Percentiles rank a stretch among this genome's conserved stretches.
Conservation (phyloP, 2,888 invertebrate genomes). For the Dysmachus trigonus region DNA sequence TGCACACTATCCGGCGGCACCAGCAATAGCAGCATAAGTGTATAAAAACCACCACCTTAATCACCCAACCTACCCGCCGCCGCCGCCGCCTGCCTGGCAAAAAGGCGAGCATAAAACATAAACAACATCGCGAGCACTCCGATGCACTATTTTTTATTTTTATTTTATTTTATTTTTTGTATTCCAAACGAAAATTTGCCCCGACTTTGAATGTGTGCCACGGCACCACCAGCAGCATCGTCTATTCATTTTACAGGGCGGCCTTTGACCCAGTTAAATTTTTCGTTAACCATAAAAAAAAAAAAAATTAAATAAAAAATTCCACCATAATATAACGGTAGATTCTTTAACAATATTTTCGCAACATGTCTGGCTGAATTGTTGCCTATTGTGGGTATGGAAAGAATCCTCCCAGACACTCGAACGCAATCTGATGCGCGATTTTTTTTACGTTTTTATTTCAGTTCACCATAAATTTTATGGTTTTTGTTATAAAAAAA, state of each 20-base stretch:
- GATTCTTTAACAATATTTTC: neutral
- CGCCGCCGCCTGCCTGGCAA: neutral
- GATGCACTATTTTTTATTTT: neutral
- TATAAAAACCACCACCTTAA: neutral
- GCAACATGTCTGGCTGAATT: neutral
- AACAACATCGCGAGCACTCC: neutral
- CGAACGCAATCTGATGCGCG: slow-evolving; percentile 1
- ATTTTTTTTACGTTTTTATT: neutral
- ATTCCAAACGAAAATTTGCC: neutral
- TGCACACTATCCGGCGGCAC: neutral
- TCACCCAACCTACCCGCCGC: neutral
- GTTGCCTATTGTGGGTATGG: neutral
- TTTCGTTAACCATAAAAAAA: slow-evolving; percentile 31
- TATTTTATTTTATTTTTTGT: neutral
- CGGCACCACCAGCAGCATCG: neutral
- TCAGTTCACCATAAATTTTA: slow-evolving; percentile 20
- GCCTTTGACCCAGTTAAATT: slow-evolving; percentile 34
- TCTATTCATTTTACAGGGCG: neutral
- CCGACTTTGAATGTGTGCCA: neutral
- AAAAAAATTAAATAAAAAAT: too few relatives aligned
- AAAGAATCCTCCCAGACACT: neutral
- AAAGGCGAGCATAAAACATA: neutral
- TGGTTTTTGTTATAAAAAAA: slow-evolving; percentile 4
- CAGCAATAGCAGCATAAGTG: too few relatives aligned
- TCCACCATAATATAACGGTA: neutral